phyloP scores from a whole-genome alignment of 2,113 vertebrate genomes.

The Sakesphorus luctuosus region DNA sequence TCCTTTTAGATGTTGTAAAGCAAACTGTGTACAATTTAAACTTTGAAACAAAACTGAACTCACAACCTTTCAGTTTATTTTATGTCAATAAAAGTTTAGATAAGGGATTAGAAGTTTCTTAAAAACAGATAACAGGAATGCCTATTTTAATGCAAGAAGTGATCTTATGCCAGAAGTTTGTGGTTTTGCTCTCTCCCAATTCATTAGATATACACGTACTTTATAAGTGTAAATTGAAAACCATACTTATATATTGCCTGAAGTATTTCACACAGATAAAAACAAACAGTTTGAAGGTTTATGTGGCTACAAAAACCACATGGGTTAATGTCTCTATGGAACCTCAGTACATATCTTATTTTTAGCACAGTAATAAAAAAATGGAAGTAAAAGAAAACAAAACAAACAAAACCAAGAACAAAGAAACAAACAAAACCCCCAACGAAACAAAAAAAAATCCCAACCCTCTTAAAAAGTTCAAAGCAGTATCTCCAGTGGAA shows the following conservation, averaged over 20 bases:
- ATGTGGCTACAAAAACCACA: not conserved
- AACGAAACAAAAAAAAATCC: not conserved
- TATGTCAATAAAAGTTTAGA: not conserved
- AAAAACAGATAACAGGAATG: not conserved
- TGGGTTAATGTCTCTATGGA: not conserved
- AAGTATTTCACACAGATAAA: not conserved
- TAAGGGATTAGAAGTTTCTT: not conserved
- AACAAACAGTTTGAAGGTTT: not conserved
- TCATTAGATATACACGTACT: not conserved
- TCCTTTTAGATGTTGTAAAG: not conserved
- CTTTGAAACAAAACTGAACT: not conserved
- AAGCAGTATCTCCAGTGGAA: not conserved
- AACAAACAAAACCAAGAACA: not conserved
- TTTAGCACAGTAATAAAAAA: not conserved
- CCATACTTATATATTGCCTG: not conserved
- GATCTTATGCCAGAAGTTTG: not conserved
- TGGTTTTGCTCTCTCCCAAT: not conserved
- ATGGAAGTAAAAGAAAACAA: not conserved
- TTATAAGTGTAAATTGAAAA: constrained; percentile 2
- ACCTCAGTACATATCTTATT: not conserved
- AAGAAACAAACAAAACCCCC: not conserved
- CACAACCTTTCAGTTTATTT: not conserved
- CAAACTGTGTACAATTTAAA: not conserved
- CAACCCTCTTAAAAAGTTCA: not conserved
- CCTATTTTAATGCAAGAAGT: not conserved